Base-by-base conservation (phyloP, 1,140 invertebrate species). In the Zophobas atratus region DNA sequence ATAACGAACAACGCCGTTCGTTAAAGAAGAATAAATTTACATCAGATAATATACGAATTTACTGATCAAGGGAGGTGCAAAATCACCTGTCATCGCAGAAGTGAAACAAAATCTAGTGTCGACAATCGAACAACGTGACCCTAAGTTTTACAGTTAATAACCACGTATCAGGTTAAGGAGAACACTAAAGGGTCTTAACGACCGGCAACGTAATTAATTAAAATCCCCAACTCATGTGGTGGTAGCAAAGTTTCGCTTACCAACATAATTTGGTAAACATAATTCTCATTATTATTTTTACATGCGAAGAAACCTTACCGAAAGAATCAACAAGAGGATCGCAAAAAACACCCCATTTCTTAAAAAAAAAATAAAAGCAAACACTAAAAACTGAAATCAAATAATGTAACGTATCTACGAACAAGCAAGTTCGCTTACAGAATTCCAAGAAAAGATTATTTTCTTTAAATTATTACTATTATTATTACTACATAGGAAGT, bases 121-220 rank as follows among this genome's bases (percentile, higher is more conserved):
- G 38, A 43, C 60, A 43, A 67, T 67, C 60, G 60, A 67, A 67
- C 39, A 43, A 67, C 60, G 39, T 43, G 60, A 46, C 60, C 60
- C 60, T 39, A 67, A 67, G 38, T 67, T 67, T 67, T 67, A 67
- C 60, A 46, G 36, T 67, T 67, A 67, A 43, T 67, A 32, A 38
- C 38, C 60, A 67, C 60, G 60, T 67, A 67, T 67, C 60, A 67
- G 43, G 56, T 60, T 60, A 60, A 60, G 60, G 39, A 67, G 39
- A 38, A 67, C 60, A 38, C 38, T 67, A 67, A 67, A 67, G 60
- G 41, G 60, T 67, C 39, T 39, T 67, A 67, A 67, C 60, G 60
- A 67, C 60, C 60, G 39, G 8, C 60, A 67, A 67, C 60, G 43
- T 39, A 41, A 67, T 67, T 67, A 67, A 67, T 67, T 67, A 67